Base-by-base conservation (phyloP, 1,140 invertebrate genomes). In the Colletes gigas region DNA sequence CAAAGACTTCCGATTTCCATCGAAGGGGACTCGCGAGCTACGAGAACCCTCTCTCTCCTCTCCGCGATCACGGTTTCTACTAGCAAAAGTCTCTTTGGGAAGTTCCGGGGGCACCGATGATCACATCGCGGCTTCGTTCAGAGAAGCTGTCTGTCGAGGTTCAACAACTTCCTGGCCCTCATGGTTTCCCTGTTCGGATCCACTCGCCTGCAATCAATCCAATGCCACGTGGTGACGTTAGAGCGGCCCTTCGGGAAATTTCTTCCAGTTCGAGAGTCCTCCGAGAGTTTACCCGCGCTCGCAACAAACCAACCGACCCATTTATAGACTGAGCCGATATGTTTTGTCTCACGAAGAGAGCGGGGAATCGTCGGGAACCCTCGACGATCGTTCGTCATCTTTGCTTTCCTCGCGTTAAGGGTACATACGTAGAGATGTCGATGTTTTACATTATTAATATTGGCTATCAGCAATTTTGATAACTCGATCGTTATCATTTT, bases 71-170 rank as follows among this genome's bases (percentile, higher is more conserved):
- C 21, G 47, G 47, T 55, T 81, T 72, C 55, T 41, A 6, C 54
- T 50, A 17, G 50, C 52, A 47, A 30, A 30, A 54, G 15, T 30
- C n/a, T 57, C 57, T 10, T 7, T 63, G 0, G 41, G 7, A 44
- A 17, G 17, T 30, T 12, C 15, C 30, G 2, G 12, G 12, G 3
- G 9, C 14, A 3, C 15, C 3, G 6, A 17, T 44, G 12, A 9
- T n/a, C 5, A 59, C 10, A 17, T 44, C 39, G 14, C 55, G 66
- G 30, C 59, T 47, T 17, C 63, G 7, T 66, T 82, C 86, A 87
- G 67, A 90, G 81, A 6, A 88, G 76, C 78, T 89, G 87, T 68
- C 89, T 85, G 57, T 91, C 86, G 84, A 89, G 88, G 78, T 88
- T 83, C 68, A 91, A 89, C 66, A 84, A 86, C 62, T 88, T 90